Conservation (phyloP, 2,888 invertebrate species). For the Sarcophaga subvicina region DNA sequence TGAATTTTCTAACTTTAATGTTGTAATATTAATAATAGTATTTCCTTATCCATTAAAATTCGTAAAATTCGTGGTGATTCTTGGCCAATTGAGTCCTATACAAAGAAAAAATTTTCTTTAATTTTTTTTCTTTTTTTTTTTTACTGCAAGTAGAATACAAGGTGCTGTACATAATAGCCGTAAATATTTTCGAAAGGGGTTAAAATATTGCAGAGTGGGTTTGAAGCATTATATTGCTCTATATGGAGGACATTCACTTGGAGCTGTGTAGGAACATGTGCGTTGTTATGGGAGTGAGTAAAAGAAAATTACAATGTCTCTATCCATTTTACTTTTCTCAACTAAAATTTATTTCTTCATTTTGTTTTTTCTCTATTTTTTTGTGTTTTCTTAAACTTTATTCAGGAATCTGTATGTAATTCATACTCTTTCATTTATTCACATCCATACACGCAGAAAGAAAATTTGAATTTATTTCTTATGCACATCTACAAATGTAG, state of each 20-base stretch:
- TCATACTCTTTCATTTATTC: conserved; percentile 37
- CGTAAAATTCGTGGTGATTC: neutral
- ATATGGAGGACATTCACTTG: conserved; percentile 23
- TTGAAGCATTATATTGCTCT: neutral
- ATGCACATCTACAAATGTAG: conserved; percentile 9
- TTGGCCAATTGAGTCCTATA: conserved; percentile 20
- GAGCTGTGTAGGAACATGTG: conserved; percentile 29
- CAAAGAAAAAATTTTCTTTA: conserved; percentile 17
- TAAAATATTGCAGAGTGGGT: conserved; percentile 17
- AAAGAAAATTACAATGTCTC: conserved; percentile 57
- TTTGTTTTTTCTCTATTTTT: conserved; percentile 14
- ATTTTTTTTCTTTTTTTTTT: neutral
- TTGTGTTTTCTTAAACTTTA: conserved; percentile 31
- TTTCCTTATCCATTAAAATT: conserved; percentile 2
- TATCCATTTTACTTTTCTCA: conserved; percentile 53
- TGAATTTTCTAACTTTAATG: too few relatives aligned
- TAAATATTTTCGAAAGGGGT: conserved; percentile 30
- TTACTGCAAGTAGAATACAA: conserved; percentile 9
- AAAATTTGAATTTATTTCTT: neutral
- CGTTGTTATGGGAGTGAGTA: conserved; percentile 35
- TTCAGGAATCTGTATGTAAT: conserved; percentile 39
- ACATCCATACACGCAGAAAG: neutral
- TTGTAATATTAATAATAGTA: neutral
- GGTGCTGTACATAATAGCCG: conserved; percentile 4
- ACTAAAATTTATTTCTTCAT: conserved; percentile 29